Evolutionary conservation across 2,113 vertebrate genomes (phyloP).

Genomic region (Zosterops pallidus): DNA sequence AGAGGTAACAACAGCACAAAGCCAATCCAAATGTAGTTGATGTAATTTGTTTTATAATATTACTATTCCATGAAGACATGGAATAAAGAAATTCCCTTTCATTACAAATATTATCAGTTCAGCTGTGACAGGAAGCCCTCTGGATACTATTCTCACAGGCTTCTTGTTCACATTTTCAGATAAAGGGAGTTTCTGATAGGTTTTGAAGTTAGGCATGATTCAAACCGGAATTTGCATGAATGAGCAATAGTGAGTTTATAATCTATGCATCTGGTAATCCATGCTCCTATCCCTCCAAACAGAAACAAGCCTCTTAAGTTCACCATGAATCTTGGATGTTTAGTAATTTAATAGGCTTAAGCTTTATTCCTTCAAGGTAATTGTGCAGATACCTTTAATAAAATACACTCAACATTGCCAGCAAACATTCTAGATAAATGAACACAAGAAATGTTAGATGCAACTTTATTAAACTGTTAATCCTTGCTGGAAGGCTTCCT

Average conservation of each 20-base stretch:
- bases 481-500: slow-evolving; percentile 76
- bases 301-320: slow-evolving; percentile 47
- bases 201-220: slow-evolving; percentile 22
- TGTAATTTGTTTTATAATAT: not conserved
- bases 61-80: not conserved
- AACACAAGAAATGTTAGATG: slow-evolving; percentile 71
- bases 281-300: not conserved
- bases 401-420: slow-evolving; percentile 49
- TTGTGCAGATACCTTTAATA: slow-evolving; percentile 67
- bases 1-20: not conserved
- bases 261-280: slow-evolving; percentile 36
- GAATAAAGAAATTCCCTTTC: not conserved
- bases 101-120: slow-evolving; percentile 8
- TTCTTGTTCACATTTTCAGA: slow-evolving; percentile 30
- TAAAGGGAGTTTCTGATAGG: slow-evolving; percentile 2
- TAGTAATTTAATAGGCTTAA: slow-evolving; percentile 64
- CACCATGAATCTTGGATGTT: slow-evolving; percentile 35
- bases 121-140: slow-evolving; percentile 3
- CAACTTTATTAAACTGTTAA: slow-evolving; percentile 75
- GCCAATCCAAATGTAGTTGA: accelerated
- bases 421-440: slow-evolving; percentile 65
- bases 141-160: not conserved
- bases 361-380: slow-evolving; percentile 62
- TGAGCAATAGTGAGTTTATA: slow-evolving; percentile 46
- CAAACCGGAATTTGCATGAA: slow-evolving; percentile 44